Conservation (phyloP, 2,888 invertebrate species). For the Dicranocentrus wangi region DNA sequence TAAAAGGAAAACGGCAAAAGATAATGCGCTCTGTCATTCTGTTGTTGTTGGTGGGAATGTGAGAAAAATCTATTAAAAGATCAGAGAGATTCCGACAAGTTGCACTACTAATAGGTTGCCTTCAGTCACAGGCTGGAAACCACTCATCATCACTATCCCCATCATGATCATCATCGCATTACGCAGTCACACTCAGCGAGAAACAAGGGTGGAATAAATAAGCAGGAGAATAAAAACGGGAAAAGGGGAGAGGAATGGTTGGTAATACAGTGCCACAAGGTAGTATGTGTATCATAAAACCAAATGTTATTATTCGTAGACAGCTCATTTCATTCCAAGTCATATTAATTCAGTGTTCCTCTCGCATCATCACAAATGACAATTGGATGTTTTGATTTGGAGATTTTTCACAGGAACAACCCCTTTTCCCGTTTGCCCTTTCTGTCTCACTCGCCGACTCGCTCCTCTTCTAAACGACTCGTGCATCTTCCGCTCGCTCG, state of each 20-base stretch:
- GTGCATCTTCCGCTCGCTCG: not conserved
- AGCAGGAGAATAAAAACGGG: not conserved
- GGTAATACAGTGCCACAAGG: no score
- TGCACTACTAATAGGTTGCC: slow-evolving; percentile 28
- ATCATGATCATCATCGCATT: not conserved
- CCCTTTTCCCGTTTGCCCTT: not conserved
- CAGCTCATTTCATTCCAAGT: slow-evolving; percentile 37
- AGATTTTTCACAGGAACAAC: not conserved
- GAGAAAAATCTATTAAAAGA: slow-evolving; percentile 48
- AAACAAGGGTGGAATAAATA: slow-evolving; percentile 27
- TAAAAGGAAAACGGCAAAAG: not conserved
- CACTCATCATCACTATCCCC: slow-evolving; percentile 19
- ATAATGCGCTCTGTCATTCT: slow-evolving; percentile 1
- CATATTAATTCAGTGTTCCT: slow-evolving; percentile 2
- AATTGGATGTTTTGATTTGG: slow-evolving; percentile 2
- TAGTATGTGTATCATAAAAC: not conserved
- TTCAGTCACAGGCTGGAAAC: slow-evolving; percentile 7
- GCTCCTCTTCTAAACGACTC: no score
- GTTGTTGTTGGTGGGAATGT: slow-evolving; percentile 22
- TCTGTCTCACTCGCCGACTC: no score
- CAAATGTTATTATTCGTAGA: slow-evolving; percentile 12
- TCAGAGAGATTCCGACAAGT: slow-evolving; percentile 49
- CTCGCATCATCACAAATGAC: slow-evolving; percentile 10
- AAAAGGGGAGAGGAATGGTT: not conserved
- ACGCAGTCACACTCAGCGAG: slow-evolving; percentile 4